A percentile compares a stretch with the other conserved stretches of the same genome.
These are phyloP conservation scores for Spodoptera litura DNA, from an alignment of 1,140 invertebrate species.

Conservation along the genomic window DNA sequence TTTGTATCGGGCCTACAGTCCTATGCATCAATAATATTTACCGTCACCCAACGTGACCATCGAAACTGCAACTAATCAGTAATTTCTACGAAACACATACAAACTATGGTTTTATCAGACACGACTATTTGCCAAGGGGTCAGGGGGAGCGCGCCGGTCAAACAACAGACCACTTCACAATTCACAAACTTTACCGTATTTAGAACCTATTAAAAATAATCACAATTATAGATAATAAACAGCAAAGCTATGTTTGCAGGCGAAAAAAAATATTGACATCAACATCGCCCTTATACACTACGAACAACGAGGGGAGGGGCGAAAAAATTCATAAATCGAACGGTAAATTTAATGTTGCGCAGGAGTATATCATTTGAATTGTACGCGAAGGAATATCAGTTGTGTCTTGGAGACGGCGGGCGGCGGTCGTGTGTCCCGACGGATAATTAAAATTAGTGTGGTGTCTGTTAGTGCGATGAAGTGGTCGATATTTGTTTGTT, in stretches of 20 bases:
- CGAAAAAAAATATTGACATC: background rate
- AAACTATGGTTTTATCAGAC: constrained; percentile 30
- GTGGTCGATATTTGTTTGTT: constrained; percentile 64
- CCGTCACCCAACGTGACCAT: background rate
- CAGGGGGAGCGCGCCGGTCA: constrained; percentile 17
- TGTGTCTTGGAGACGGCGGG: constrained; percentile 55
- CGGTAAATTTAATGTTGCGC: constrained; percentile 54
- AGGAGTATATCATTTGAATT: constrained; percentile 56
- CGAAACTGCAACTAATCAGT: constrained; percentile 28
- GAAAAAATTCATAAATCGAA: constrained; percentile 49
- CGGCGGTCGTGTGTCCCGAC: constrained; percentile 52
- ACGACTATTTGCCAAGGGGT: constrained; percentile 33
- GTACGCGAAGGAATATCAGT: constrained; percentile 65
- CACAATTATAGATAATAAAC: constrained; percentile 56
- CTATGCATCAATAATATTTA: constrained; percentile 22
- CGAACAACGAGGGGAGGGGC: constrained; percentile 46
- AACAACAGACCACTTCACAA: constrained; percentile 38
- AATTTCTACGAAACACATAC: constrained; percentile 18
- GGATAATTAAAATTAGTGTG: constrained; percentile 59
- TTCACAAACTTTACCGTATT: constrained; percentile 46
- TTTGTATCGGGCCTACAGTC: background rate
- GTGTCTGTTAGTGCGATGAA: constrained; percentile 72
- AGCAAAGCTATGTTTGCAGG: constrained; percentile 42
- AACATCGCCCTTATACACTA: constrained; percentile 37
- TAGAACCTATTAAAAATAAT: constrained; percentile 52